Percentiles rank a stretch among this genome's conserved stretches.
Conservation (phyloP, 2,113 vertebrate species). For the Pseudolaguvia tuberculata region DNA sequence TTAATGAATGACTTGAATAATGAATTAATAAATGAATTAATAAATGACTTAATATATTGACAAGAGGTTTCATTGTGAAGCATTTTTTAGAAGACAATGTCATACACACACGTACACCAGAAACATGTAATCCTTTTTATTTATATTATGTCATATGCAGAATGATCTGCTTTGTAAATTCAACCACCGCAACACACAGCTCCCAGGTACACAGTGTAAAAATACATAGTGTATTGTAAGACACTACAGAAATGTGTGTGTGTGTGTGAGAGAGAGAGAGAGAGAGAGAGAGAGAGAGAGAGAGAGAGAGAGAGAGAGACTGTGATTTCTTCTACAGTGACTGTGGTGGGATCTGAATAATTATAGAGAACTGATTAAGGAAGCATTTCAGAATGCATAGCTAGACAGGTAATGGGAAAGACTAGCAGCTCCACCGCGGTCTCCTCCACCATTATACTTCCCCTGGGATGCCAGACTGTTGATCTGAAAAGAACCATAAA, state of each 20-base stretch:
- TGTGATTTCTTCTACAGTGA: slow-evolving; percentile 24
- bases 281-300: no score
- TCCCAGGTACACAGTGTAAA: neutral
- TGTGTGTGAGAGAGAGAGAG: neutral
- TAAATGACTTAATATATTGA: no score
- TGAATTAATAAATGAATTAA: no score
- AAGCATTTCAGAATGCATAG: slow-evolving; percentile 80
- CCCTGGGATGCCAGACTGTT: slow-evolving; percentile 89
- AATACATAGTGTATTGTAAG: no score
- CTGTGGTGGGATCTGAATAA: slow-evolving; percentile 36
- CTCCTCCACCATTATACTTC: slow-evolving; percentile 77
- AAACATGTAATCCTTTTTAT: neutral
- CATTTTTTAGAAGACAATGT: no score
- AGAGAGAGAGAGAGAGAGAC: neutral
- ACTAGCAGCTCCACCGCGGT: slow-evolving; percentile 68
- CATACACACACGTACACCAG: no score
- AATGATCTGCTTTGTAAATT: neutral
- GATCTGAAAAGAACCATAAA: slow-evolving; percentile 64
- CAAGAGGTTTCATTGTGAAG: no score
- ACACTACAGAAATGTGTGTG: neutral
- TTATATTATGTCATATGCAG: neutral
- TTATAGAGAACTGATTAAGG: neutral
- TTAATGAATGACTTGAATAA: no score
- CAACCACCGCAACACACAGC: neutral
- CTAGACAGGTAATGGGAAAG: slow-evolving; percentile 82